These are phyloP conservation scores for Cheilosia vernalis DNA, from an alignment of 2,888 invertebrate species.

Conservation along the genomic window DNA sequence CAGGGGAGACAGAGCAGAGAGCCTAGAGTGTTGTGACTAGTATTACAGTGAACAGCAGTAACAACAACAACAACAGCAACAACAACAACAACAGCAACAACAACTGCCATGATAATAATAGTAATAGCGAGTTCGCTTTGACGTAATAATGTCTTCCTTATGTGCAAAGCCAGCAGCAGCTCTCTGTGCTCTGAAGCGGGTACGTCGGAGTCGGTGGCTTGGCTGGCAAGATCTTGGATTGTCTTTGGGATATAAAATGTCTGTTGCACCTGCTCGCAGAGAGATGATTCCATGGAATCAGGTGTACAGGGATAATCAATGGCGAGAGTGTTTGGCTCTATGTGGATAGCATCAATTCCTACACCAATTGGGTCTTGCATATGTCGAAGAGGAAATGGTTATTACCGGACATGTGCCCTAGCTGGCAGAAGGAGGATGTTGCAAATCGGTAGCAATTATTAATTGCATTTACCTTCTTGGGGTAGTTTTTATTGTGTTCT, in stretches of 20 bases:
- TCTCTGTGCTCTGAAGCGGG: not conserved
- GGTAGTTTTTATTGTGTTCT: conserved; percentile 3
- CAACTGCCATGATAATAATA: conserved; percentile 55
- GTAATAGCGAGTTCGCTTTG: conserved; percentile 67
- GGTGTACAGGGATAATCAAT: conserved; percentile 59
- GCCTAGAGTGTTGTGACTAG: conserved; percentile 60
- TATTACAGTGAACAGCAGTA: conserved; percentile 57
- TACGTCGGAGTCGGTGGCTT: conserved; percentile 12
- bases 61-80: conserved; percentile 22
- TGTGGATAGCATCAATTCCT: conserved; percentile 27
- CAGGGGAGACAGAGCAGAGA: conserved; percentile 4
- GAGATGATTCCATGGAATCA: conserved; percentile 58
- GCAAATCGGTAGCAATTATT: conserved; percentile 57
- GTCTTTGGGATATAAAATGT: conserved; percentile 40
- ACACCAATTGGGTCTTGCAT: conserved; percentile 30
- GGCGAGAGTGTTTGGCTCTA: conserved; percentile 19
- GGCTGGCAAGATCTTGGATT: conserved; percentile 53
- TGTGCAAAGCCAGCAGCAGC: conserved; percentile 20
- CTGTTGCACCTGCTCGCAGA: conserved; percentile 57
- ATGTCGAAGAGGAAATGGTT: conserved; percentile 56
- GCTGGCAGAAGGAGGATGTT: conserved; percentile 51
- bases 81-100: conserved; percentile 19
- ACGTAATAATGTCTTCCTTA: conserved; percentile 71
- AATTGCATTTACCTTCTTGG: conserved; percentile 28
- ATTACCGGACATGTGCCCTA: conserved; percentile 55